Conservation (phyloP, 2,797 vertebrate species). For the Sebastes paucispinis region DNA sequence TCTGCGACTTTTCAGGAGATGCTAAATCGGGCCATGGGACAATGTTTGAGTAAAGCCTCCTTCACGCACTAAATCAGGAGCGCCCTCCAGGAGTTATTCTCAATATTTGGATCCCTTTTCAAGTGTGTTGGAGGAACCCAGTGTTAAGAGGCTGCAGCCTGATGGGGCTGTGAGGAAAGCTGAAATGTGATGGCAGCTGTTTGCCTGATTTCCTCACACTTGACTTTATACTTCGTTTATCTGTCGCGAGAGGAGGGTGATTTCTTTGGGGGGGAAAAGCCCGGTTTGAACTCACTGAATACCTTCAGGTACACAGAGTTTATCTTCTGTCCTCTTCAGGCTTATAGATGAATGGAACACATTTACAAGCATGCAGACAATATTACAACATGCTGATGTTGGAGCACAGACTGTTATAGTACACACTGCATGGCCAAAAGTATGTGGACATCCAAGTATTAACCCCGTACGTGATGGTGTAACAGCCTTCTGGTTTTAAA, state of each 20-base stretch:
- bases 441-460: neutral
- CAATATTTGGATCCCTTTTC: constrained; percentile 37
- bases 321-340: neutral
- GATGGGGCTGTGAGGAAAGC: constrained; percentile 28
- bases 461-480: too few species aligned
- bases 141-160: neutral
- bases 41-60: constrained; percentile 27
- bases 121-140: constrained; percentile 13
- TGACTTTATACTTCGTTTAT: constrained; percentile 2
- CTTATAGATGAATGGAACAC: neutral
- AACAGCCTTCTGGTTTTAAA: neutral
- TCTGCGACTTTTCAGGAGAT: neutral
- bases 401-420: neutral
- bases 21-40: constrained; percentile 36
- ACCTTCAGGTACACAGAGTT: neutral
- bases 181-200: constrained; percentile 32
- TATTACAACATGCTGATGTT: neutral
- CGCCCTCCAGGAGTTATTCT: constrained; percentile 16
- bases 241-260: neutral
- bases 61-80: constrained; percentile 23
- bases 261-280: neutral
- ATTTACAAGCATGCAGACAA: neutral
- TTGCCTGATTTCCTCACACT: constrained; percentile 20
- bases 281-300: too few species aligned
- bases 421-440: neutral